A percentile compares a stretch with the other conserved stretches of the same genome.
phyloP scores from a whole-genome alignment of 2,797 vertebrate species.

The Acipenser oxyrinchus region DNA sequence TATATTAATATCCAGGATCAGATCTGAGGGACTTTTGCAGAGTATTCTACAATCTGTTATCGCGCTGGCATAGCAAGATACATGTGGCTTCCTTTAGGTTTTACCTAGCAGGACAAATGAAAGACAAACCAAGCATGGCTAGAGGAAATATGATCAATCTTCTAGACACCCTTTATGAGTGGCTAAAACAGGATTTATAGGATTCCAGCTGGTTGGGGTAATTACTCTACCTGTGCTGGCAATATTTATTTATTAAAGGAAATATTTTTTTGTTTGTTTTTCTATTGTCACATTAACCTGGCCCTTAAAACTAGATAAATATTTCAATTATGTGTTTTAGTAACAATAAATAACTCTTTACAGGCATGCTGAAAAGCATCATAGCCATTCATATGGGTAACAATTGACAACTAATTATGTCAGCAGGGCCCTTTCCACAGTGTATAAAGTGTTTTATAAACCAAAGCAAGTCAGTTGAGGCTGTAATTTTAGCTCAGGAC shows the following conservation, averaged over 20 bases:
- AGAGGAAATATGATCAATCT: slow-evolving; percentile 6
- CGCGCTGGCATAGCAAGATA: neutral
- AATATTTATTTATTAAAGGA: slow-evolving; percentile 3
- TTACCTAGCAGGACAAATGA: neutral
- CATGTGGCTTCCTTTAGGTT: neutral
- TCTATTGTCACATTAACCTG: neutral
- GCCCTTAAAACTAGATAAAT: neutral
- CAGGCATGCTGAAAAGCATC: neutral
- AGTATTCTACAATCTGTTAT: neutral
- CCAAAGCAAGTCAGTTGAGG: too few species aligned
- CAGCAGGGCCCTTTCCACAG: neutral
- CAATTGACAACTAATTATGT: neutral
- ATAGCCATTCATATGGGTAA: neutral
- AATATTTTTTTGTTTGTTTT: neutral
- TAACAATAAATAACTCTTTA: neutral
- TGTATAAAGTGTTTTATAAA: neutral
- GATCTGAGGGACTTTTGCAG: too few species aligned
- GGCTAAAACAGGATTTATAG: neutral
- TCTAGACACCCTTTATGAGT: slow-evolving; percentile 3
- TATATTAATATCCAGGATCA: neutral
- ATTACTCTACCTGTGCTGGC: neutral
- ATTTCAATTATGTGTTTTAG: slow-evolving; percentile 2
- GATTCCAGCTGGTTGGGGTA: neutral
- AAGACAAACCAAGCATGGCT: slow-evolving; percentile 1
- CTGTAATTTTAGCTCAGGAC: too few species aligned